Evolutionary conservation across 2,113 vertebrate genomes (phyloP).

Genomic region (Tricholaema leucomelas): DNA sequence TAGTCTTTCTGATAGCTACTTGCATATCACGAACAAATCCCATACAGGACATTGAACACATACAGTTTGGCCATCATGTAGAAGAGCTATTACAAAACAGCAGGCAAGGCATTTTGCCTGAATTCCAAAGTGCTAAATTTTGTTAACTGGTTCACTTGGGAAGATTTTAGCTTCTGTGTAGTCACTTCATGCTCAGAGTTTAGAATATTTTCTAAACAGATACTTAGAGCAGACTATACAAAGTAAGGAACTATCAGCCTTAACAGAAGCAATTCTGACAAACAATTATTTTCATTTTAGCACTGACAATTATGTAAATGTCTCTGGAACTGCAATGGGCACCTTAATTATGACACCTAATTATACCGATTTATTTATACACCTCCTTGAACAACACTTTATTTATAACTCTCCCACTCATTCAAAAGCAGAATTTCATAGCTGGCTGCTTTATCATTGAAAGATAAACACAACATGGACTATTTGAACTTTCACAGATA

Average conservation of each 20-base stretch:
- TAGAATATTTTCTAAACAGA: conserved; percentile 76
- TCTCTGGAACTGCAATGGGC: conserved; percentile 72
- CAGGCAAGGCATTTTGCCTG: not conserved
- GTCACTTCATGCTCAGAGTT: conserved; percentile 55
- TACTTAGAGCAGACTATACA: conserved; percentile 59
- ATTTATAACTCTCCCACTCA: conserved; percentile 70
- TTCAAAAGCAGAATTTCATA: conserved; percentile 47
- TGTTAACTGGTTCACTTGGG: not conserved
- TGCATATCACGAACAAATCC: not conserved
- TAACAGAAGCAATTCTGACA: conserved; percentile 69
- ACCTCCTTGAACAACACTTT: conserved; percentile 75
- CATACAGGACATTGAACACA: not conserved
- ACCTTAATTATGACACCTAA: conserved; percentile 80
- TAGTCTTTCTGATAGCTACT: not conserved
- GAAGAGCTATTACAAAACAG: not conserved
- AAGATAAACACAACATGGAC: conserved; percentile 9
- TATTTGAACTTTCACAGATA: conserved; percentile 10
- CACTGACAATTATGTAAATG: conserved; percentile 77
- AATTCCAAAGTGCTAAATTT: not conserved
- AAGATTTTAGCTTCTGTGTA: conserved; percentile 28
- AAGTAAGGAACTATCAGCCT: conserved; percentile 61
- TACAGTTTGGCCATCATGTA: not conserved
- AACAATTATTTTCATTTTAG: conserved; percentile 77
- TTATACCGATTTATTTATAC: conserved; percentile 79
- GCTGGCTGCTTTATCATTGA: conserved; percentile 25